Base-by-base conservation (phyloP, 2,888 invertebrate species). In the Actias luna region DNA sequence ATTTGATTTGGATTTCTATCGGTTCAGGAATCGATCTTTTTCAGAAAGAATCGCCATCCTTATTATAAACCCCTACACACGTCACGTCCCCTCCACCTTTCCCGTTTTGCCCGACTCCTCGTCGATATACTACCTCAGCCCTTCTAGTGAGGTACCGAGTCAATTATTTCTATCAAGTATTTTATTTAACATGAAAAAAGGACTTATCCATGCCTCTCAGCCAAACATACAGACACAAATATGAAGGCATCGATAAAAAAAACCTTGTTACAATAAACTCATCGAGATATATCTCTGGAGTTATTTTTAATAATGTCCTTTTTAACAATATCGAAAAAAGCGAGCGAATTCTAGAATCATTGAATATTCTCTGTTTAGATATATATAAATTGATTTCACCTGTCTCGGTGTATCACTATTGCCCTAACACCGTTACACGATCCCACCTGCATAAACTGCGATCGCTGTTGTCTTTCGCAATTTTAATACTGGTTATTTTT, bases 81-180 rank as follows among this genome's bases (percentile, higher is more conserved):
- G n/a, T n/a, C n/a, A n/a, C n/a, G n/a, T n/a, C n/a, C n/a, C n/a
- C n/a, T n/a, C n/a, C n/a, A n/a, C n/a, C n/a, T n/a, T n/a, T n/a
- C n/a, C n/a, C n/a, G n/a, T n/a, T n/a, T n/a, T n/a, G n/a, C 64
- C 14, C 63, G 18, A 31, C 52, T 62, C 61, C 12, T 4, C 12
- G 22, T 22, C 46, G 16, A 39, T 4, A 16, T 10, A 46, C 12
- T 0, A 2, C 46, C 46, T 12, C 46, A 1, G 8, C 8, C 33
- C 46, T 22, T 12, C 18, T 46, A 46, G 46, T 25, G 46, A 46
- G 22, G 46, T 46, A 22, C 46, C 46, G 46, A 46, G 46, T 46
- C 46, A 4, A 22, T 46, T 46, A 46, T 22, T 25, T 7, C 14
- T 5, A 12, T 4, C 18, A 42, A 12, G 12, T n/a, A 4, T n/a